These are phyloP conservation scores for Gastracanthus pulcherrimus DNA, from an alignment of 2,888 invertebrate genomes.

Conservation along the genomic window DNA sequence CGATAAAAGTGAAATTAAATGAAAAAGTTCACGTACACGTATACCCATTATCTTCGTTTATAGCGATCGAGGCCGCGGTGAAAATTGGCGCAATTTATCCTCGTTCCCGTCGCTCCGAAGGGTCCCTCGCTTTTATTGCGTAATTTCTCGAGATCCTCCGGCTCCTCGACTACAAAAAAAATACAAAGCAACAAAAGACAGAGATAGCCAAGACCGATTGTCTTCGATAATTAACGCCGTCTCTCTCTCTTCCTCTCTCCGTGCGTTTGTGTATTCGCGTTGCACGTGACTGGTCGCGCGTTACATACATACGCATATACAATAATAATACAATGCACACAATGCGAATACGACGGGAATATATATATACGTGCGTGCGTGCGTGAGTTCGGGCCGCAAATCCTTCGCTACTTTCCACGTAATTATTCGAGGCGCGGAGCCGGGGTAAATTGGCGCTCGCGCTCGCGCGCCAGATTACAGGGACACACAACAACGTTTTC, in stretches of 20 bases:
- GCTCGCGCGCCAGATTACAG: constrained; percentile 61
- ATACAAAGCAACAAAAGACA: background rate
- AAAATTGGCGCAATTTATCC: constrained; percentile 44
- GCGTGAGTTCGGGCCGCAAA: constrained; percentile 60
- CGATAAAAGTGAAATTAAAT: background rate
- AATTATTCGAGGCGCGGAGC: constrained; percentile 61
- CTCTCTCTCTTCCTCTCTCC: background rate
- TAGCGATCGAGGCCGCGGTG: constrained; percentile 29
- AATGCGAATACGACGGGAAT: background rate
- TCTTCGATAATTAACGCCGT: constrained; percentile 36
- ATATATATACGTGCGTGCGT: constrained; percentile 34
- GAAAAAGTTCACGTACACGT: background rate
- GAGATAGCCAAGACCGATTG: constrained; percentile 24
- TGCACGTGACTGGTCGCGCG: constrained; percentile 22
- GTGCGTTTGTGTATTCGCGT: background rate
- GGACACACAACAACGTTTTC: constrained; percentile 59
- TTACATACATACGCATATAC: constrained; percentile 13
- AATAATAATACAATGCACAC: too few relatives aligned
- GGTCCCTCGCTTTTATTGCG: background rate
- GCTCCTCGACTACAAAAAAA: background rate
- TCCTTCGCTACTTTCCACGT: constrained; percentile 64
- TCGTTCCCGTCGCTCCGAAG: constrained; percentile 34
- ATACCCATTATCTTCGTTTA: background rate
- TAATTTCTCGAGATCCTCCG: constrained; percentile 19
- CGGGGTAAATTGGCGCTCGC: constrained; percentile 61